Conservation (phyloP, 2,113 vertebrate species). For the Synodontis membranacea region DNA sequence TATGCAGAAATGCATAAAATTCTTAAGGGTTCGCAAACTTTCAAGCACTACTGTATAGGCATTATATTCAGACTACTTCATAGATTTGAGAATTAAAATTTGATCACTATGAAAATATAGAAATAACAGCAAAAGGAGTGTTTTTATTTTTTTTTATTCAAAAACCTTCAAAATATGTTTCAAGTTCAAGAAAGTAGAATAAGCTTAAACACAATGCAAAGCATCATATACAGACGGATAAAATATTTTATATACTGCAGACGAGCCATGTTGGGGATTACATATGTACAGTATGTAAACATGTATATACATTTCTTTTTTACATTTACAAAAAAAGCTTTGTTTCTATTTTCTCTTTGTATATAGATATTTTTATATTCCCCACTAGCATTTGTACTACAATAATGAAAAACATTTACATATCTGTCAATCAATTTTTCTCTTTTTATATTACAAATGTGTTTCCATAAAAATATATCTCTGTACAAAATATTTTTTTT, state of each 20-base stretch:
- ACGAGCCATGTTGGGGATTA: conserved; percentile 93
- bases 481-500: conserved; percentile 90
- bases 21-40: no score
- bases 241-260: conserved; percentile 97
- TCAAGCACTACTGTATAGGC: no score
- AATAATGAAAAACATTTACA: conserved; percentile 97
- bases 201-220: conserved; percentile 91
- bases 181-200: conserved; percentile 96
- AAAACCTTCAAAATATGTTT: conserved; percentile 99
- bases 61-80: background rate
- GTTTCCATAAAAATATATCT: conserved; percentile 99
- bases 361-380: conserved; percentile 75
- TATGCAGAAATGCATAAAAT: no score
- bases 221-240: conserved; percentile 99
- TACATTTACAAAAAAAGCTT: conserved; percentile 86
- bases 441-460: conserved; percentile 97
- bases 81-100: background rate
- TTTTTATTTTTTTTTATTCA: conserved; percentile 93
- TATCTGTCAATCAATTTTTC: conserved; percentile 79
- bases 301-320: conserved; percentile 93
- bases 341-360: conserved; percentile 76
- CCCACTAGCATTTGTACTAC: conserved; percentile 91
- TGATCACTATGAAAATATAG: background rate
- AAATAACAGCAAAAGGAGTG: conserved; percentile 54
- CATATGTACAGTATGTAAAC: conserved; percentile 99